Conservation (phyloP, 2,888 invertebrate species). For the Microdon myrmicae region DNA sequence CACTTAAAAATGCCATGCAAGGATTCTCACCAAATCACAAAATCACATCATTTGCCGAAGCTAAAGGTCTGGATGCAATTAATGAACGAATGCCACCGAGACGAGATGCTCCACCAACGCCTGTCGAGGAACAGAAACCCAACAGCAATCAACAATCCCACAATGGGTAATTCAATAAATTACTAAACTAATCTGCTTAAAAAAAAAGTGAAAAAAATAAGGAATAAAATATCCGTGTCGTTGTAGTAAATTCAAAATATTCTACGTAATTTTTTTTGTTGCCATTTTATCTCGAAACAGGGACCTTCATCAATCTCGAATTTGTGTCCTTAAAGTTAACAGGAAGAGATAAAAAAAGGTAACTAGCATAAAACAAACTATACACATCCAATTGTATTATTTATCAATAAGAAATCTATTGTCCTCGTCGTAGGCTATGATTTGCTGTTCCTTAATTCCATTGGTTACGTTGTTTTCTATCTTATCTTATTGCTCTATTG, state of each 20-base stretch:
- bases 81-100: constrained; percentile 99
- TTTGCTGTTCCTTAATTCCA: constrained; percentile 32
- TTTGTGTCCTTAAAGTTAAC: constrained; percentile 35
- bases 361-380: constrained; percentile 10
- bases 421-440: constrained; percentile 18
- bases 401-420: constrained; percentile 15
- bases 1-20: constrained; percentile 93
- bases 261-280: constrained; percentile 28
- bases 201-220: too few species aligned
- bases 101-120: constrained; percentile 82
- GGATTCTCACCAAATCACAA: constrained; percentile 98
- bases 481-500: constrained; percentile 1
- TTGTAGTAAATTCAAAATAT: constrained; percentile 42
- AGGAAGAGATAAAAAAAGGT: constrained; percentile 1
- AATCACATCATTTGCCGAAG: constrained; percentile 98
- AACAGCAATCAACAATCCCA: constrained; percentile 38
- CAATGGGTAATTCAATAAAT: constrained; percentile 43
- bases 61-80: constrained; percentile 97
- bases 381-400: too few species aligned
- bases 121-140: constrained; percentile 62
- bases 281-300: constrained; percentile 28
- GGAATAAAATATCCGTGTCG: too few species aligned
- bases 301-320: constrained; percentile 28
- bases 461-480: constrained; percentile 7
- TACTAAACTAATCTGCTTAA: constrained; percentile 43